These are phyloP conservation scores for Dysmachus trigonus DNA, from an alignment of 2,888 invertebrate genomes.

Conservation along the genomic window DNA sequence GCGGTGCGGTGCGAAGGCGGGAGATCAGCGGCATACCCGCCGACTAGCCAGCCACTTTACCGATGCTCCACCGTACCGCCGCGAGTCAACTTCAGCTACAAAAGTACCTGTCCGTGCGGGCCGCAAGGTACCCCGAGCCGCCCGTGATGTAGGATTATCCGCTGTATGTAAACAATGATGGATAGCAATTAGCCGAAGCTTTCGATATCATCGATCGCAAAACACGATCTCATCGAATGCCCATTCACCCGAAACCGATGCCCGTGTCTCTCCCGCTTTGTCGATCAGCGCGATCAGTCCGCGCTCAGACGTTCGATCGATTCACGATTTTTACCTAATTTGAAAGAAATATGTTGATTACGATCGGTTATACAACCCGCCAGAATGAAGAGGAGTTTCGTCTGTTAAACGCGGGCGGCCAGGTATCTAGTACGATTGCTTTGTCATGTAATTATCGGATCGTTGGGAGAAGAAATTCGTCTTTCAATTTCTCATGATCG, in stretches of 20 bases:
- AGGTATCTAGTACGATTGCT: constrained; percentile 33
- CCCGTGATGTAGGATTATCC: neutral
- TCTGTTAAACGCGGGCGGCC: constrained; percentile 30
- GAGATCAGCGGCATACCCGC: neutral
- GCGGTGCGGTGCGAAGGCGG: neutral
- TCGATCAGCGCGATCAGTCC: neutral
- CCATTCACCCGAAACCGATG: constrained; percentile 36
- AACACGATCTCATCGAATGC: constrained; percentile 43
- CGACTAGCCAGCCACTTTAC: neutral
- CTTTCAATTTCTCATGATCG: constrained; percentile 16
- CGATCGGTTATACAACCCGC: constrained; percentile 42
- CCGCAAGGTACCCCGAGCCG: neutral
- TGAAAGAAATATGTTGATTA: constrained; percentile 44
- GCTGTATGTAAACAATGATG: constrained; percentile 43
- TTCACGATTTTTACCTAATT: constrained; percentile 45
- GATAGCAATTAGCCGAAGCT: constrained; percentile 44
- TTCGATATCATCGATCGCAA: constrained; percentile 44
- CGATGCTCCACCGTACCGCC: neutral
- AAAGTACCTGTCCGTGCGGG: constrained; percentile 14
- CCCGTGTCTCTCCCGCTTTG: constrained; percentile 2
- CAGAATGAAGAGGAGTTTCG: constrained; percentile 28
- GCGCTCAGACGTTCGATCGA: constrained; percentile 17
- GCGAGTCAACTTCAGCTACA: neutral
- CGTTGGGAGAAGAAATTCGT: constrained; percentile 14
- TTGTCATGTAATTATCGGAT: constrained; percentile 42